Evolutionary conservation across 2,888 invertebrate genomes (phyloP), one percentile per base, ranked within the genome.

Genomic region (Artemia sinica): DNA sequence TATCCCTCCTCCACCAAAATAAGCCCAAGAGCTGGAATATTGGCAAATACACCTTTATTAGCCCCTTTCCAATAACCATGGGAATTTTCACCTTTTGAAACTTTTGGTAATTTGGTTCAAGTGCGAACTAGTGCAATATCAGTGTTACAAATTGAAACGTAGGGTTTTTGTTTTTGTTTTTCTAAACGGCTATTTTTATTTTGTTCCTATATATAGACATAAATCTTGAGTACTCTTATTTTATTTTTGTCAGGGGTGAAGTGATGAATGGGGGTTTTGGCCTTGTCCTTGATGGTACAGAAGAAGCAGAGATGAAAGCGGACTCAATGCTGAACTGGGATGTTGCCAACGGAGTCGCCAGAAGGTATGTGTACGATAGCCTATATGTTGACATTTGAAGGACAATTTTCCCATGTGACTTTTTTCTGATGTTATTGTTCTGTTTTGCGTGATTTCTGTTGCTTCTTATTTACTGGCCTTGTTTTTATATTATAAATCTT

Each of bases 211-310:
- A 4, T 41, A 41, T 41, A 41, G 41, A 41, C 41, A 41, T 41
- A 41, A 41, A 4, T 41, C 41, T 41, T 41, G 41, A 41, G 41
- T 41, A 41, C 6, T 41, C 6, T 41, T 41, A 41, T 41, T 41
- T 41, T 58, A 8, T 58, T 58, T 58, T 18, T 70, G 73, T 8
- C 66, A 76, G 82, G 82, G 83, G 84, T n/a, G 83, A 84, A 75
- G 84, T 81, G 6, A 81, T 82, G 13, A 84, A 84, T 74, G 84
- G 84, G 13, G 84, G 84, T 13, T 84, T 84, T 75, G 84, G 84
- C 9, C 75, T 84, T 68, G 77, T 84, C 2, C 75, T 84, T 50
- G 83, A 84, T 75, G 84, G 84, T 52, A 76, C 78, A 4, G 74
- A 78, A 72, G 81, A 80, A 66, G 80, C 82, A 8, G 78, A 76